Base-by-base conservation (phyloP, 2,113 vertebrate genomes). In the Chunga burmeisteri region DNA sequence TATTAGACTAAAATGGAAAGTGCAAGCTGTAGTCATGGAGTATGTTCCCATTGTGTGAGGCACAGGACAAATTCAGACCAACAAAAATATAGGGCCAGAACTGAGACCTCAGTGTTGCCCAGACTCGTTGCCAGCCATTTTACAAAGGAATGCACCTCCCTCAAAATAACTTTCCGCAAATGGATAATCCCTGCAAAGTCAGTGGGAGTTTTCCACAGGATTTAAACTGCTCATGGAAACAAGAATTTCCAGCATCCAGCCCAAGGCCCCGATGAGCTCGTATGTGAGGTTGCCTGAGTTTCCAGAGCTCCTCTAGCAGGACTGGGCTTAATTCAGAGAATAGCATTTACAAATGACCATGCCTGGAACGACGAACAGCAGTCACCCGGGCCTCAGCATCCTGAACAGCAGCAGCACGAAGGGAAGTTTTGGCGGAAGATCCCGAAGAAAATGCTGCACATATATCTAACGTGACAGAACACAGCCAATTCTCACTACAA, bases 191-290 rank as follows among this genome's bases (percentile, higher is more conserved):
- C 86, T 77, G 78, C 53, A 89, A 85, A 91, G 50, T 46, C 93
- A 62, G 42, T 75, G 86, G 93, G 91, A 95, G 73, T 85, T 97
- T 97, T 94, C 93, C 94, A 94, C 72, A 85, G 89, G 88, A 87
- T 78, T 82, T 52, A 34, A 85, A 81, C 40, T 53, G 84, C 70
- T 95, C 91, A 56, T 34, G 70, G 94, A 91, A 96, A 94, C 15
- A 36, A 85, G 78, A 86, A 81, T 95, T 97, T 95, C 94, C 97
- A 96, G 83, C 70, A 46, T 47, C 8, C 56, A 79, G 52, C 81
- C 78, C 96, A 91, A 87, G 49, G 49, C 53, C 53, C 42, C 0
- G 0, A 1, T 9, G 71, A 93, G 70, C 62, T 75, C 1, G 1
- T 50, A 27, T 2, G n/a, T 0, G 1, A 83, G 62, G 26, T 9